Base-by-base conservation (phyloP, 2,888 invertebrate species). In the Conistra vaccinii region DNA sequence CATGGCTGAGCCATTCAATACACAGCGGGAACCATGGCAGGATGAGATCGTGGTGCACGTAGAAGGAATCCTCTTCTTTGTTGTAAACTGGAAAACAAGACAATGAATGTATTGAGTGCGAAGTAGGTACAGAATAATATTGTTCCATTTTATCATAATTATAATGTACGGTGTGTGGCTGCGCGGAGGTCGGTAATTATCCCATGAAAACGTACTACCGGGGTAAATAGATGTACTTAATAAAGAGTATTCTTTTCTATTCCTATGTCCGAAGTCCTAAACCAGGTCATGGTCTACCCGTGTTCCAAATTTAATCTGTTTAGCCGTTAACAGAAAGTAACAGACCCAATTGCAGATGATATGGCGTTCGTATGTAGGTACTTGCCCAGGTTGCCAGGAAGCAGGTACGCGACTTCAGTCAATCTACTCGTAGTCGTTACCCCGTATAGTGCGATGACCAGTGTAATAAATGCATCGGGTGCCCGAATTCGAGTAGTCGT, bases 21-120 rank as follows among this genome's bases (percentile, higher is more conserved):
- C 99, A 98, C 20, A 99, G 96, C 0, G 99, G 99, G 92, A 98
- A 98, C 85, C 98, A 98, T 0, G 99, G 98, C 77, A 99, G 94
- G 35, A 99, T 95, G 77, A 99, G 97, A 93, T 99, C 99, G 92
- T 99, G 99, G 92, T 99, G 99, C 4, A 99, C 98, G 91, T 99
- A 99, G 80, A 99, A 97, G 0, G 99, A 98, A 58, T 97, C 98
- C 90, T 98, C 98, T 61, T 97, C 97, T 92, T 98, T 98, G 94
- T 99, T 99, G 93, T 98, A 99, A 69, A 99, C 98, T 98, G 94
- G 78, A 97, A 96, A 70, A 61, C 53, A 71, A 73, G 67, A 76
- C 61, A 69, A 14, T n/a, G 26, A 48, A 20, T 58, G 7, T 63
- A n/a, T 35, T 72, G 23, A 57, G 32, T 26, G 14, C 42, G 2